Percentiles rank a stretch among this genome's conserved stretches.
These are phyloP conservation scores for Diarsia mendica DNA, from an alignment of 2,888 invertebrate genomes.

Conservation along the genomic window DNA sequence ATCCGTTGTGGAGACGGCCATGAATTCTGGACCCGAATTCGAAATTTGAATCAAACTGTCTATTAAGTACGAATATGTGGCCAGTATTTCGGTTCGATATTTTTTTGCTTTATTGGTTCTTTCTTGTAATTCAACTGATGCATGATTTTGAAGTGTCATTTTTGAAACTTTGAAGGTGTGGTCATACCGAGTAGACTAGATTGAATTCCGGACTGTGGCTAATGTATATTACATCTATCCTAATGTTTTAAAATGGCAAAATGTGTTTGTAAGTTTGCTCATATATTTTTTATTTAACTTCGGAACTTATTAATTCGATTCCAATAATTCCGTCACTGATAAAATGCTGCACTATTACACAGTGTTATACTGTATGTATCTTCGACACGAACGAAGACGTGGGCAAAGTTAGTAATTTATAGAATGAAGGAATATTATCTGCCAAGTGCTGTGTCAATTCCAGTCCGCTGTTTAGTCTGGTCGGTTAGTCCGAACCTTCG, in stretches of 20 bases:
- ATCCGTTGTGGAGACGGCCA: constrained; percentile 32
- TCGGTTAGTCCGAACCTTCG: too few species aligned
- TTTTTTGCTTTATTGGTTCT: not conserved
- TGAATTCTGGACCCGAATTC: constrained; percentile 42
- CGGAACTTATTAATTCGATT: too few species aligned
- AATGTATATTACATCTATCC: not conserved
- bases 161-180: not conserved
- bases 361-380: too few species aligned
- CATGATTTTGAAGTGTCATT: too few species aligned
- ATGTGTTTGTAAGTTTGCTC: too few species aligned
- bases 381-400: too few species aligned
- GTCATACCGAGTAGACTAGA: not conserved
- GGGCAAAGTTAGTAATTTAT: too few species aligned
- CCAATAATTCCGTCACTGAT: too few species aligned
- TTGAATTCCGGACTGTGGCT: not conserved
- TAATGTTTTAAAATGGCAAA: too few species aligned
- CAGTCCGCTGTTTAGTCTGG: not conserved
- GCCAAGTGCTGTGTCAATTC: not conserved
- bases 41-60: constrained; percentile 41
- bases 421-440: too few species aligned
- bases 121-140: not conserved
- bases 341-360: too few species aligned
- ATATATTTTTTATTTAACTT: too few species aligned
- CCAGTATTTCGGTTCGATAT: not conserved
- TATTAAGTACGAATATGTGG: constrained; percentile 28